phyloP scores from a whole-genome alignment of 2,113 vertebrate species.

The Oenanthe oenanthe region DNA sequence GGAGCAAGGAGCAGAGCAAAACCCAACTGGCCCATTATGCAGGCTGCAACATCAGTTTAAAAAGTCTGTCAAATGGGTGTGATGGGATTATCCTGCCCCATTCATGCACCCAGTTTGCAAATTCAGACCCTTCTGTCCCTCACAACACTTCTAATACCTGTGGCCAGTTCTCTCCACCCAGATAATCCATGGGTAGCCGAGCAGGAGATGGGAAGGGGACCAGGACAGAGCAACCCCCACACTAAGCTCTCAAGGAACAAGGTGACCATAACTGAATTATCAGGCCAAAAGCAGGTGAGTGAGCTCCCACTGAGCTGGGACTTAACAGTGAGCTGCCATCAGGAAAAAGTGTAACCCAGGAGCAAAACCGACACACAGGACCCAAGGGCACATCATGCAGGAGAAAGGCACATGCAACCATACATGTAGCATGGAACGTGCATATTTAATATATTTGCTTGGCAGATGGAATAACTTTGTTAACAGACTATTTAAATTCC shows the following conservation, averaged over 20 bases:
- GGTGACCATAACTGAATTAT: neutral
- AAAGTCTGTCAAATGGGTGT: neutral
- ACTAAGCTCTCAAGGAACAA: neutral
- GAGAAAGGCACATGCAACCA: neutral
- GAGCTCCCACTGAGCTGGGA: neutral
- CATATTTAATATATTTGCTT: slow-evolving; percentile 57
- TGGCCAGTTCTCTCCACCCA: fast-evolving
- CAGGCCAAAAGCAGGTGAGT: neutral
- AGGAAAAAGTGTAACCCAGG: neutral
- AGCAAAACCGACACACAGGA: fast-evolving
- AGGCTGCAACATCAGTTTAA: neutral
- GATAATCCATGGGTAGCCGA: fast-evolving
- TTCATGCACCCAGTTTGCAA: fast-evolving
- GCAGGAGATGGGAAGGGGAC: neutral
- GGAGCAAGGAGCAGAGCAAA: neutral
- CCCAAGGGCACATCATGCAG: fast-evolving
- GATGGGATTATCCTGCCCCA: neutral
- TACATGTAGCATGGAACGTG: neutral
- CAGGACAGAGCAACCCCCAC: fast-evolving
- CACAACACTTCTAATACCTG: neutral
- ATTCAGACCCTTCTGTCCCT: neutral
- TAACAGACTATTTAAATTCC: slow-evolving; percentile 75
- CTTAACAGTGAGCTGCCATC: neutral
- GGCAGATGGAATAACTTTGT: slow-evolving; percentile 72
- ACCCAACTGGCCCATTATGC: neutral